Evolutionary conservation across 2,797 vertebrate genomes (phyloP).

Genomic region (Myiotriccus ornatus): DNA sequence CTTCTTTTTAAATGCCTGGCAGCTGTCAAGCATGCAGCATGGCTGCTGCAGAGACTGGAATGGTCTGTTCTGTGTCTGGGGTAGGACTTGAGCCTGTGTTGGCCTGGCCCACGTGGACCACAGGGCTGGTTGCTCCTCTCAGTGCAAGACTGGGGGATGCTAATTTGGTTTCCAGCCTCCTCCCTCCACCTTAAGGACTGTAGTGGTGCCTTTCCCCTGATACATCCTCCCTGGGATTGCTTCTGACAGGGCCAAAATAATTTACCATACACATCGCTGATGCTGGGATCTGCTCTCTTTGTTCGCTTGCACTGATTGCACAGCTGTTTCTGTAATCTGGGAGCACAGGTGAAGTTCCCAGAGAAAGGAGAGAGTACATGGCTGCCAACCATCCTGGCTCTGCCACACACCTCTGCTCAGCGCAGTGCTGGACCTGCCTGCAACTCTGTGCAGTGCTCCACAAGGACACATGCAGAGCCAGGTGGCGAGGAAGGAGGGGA

Average conservation of each 20-base stretch:
- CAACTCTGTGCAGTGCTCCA: background rate
- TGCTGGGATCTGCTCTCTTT: background rate
- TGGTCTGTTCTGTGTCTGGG: background rate
- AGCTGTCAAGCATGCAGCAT: background rate
- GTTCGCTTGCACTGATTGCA: background rate
- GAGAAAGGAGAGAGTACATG: background rate
- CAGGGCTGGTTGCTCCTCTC: background rate
- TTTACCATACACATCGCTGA: background rate
- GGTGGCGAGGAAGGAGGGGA: background rate
- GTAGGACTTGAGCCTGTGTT: background rate
- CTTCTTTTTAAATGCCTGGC: background rate
- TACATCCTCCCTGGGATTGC: background rate
- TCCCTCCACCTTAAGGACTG: background rate
- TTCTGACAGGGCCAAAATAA: background rate
- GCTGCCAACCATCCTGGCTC: background rate
- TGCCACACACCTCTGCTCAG: background rate
- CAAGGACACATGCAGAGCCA: background rate
- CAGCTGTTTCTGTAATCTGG: rapidly evolving
- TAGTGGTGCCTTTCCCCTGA: background rate
- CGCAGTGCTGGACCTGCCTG: background rate
- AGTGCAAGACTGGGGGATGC: background rate
- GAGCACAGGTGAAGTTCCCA: background rate
- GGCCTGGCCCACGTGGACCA: background rate
- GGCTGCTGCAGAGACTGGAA: background rate
- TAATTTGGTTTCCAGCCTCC: background rate